Conservation (phyloP, 2,888 invertebrate species). For the Stramonita haemastoma region DNA sequence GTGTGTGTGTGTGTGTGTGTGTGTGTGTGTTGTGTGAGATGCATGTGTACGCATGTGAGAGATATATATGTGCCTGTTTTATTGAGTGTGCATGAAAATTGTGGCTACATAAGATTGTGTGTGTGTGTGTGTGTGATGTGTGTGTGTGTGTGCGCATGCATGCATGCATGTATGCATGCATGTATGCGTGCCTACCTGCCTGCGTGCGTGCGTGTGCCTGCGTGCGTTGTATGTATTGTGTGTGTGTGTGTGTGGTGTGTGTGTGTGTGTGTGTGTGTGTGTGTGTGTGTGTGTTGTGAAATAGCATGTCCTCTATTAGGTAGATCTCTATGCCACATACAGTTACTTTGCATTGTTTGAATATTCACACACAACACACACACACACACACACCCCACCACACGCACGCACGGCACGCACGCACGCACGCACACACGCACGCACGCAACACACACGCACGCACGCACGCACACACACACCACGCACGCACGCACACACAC, state of each 20-base stretch:
- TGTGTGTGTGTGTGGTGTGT: not conserved
- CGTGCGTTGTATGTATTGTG: not conserved
- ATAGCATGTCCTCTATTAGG: no score
- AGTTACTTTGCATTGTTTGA: no score
- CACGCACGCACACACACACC: no score
- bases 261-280: not conserved
- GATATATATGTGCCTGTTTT: not conserved
- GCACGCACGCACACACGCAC: no score
- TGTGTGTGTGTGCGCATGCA: not conserved
- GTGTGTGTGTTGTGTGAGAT: constrained; percentile 11
- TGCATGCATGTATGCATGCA: not conserved
- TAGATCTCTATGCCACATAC: no score
- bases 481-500: no score
- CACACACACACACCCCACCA: not conserved
- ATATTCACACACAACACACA: not conserved
- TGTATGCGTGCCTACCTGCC: not conserved
- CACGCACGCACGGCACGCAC: no score
- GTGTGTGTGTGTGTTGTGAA: no score
- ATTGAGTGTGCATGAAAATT: not conserved
- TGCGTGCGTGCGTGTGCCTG: not conserved
- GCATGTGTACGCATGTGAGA: not conserved
- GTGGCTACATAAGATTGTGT: not conserved
- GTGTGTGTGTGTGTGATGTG: not conserved
- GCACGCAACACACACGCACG: no score
- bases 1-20: not conserved